These are phyloP conservation scores for Seriola rivoliana DNA, from an alignment of 2,113 vertebrate species.

Conservation along the genomic window DNA sequence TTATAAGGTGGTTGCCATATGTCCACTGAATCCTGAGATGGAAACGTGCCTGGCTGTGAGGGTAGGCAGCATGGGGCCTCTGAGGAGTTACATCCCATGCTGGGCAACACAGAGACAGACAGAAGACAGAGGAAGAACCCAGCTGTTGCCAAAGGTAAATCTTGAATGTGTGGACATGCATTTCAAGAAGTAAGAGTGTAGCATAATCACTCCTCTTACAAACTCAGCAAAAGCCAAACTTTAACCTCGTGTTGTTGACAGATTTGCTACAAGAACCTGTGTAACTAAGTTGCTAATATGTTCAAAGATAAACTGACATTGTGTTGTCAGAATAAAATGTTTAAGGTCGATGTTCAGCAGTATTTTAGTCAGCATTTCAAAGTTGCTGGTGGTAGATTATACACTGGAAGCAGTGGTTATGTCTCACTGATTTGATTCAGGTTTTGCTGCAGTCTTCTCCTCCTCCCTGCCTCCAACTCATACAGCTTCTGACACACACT, in stretches of 20 bases:
- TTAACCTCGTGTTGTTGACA: neutral
- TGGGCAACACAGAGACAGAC: slow-evolving; percentile 32
- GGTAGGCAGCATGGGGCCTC: slow-evolving; percentile 21
- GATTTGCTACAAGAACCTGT: neutral
- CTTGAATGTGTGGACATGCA: slow-evolving; percentile 17
- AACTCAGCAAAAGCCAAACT: neutral
- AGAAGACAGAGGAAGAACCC: slow-evolving; percentile 16
- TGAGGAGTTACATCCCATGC: slow-evolving; percentile 43
- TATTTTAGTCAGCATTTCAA: neutral
- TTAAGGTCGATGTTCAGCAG: neutral
- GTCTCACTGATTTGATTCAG: slow-evolving; percentile 56
- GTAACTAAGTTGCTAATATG: no score
- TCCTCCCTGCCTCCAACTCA: slow-evolving; percentile 61
- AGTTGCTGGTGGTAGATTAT: neutral
- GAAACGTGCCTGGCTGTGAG: slow-evolving; percentile 33
- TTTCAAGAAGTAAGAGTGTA: neutral
- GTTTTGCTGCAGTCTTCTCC: slow-evolving; percentile 52
- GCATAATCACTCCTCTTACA: neutral
- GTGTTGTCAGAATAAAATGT: neutral
- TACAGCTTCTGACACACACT: slow-evolving; percentile 61
- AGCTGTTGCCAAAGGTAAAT: slow-evolving; percentile 33
- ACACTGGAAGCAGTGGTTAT: slow-evolving; percentile 51
- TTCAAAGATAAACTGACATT: neutral
- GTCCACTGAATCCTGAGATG: slow-evolving; percentile 25
- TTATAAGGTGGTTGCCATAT: slow-evolving; percentile 36